These are phyloP conservation scores for Apomyelois bistriatella DNA, from an alignment of 2,888 invertebrate species.

Conservation along the genomic window DNA sequence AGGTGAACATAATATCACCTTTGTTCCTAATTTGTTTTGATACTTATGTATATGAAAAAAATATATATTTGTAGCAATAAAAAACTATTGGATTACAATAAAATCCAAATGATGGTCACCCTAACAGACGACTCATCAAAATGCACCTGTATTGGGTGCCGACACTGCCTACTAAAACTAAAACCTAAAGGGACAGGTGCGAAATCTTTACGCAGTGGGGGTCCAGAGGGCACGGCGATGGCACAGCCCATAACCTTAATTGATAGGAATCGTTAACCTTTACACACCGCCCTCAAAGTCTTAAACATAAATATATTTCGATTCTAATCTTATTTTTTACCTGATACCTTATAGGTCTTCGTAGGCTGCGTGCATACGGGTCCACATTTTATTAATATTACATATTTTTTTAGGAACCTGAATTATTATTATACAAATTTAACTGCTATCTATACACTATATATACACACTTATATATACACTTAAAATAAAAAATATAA, in stretches of 20 bases:
- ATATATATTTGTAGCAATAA: too few species aligned
- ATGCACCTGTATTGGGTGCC: constrained; percentile 68
- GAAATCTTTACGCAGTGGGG: constrained; percentile 72
- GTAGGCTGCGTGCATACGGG: not conserved
- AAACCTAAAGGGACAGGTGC: constrained; percentile 65
- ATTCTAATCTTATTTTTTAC: constrained; percentile 72
- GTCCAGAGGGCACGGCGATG: constrained; percentile 52
- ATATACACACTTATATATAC: too few species aligned
- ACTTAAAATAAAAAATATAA: too few species aligned
- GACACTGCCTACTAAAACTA: constrained; percentile 61
- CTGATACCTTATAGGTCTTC: constrained; percentile 63
- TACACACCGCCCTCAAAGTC: constrained; percentile 58
- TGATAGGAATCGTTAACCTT: constrained; percentile 79
- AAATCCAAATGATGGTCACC: constrained; percentile 32
- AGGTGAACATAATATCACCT: too few species aligned
- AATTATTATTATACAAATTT: too few species aligned
- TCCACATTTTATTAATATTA: not conserved
- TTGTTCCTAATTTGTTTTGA: too few species aligned
- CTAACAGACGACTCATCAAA: constrained; percentile 30
- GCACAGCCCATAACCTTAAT: constrained; percentile 76
- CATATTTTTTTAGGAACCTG: not conserved
- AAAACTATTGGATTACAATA: too few species aligned
- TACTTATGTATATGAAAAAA: too few species aligned
- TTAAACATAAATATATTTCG: constrained; percentile 71
- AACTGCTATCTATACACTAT: too few species aligned